A percentile compares a stretch with the other conserved stretches of the same genome.
phyloP scores from a whole-genome alignment of 30 jellyfish, hydroid and myxozoan genomes.

The Turritopsis rubra region DNA sequence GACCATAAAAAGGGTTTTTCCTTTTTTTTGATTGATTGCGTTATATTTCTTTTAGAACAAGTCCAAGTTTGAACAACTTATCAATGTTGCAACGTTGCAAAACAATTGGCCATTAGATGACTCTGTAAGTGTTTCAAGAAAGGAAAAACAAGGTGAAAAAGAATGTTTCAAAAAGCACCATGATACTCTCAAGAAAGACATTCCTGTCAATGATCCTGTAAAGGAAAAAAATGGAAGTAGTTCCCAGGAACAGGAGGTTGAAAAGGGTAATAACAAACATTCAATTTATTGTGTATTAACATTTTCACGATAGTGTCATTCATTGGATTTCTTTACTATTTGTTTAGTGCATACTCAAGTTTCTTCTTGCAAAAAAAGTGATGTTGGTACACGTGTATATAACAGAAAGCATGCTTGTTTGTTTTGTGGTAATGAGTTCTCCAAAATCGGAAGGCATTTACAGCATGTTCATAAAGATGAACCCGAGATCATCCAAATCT shows the following conservation, averaged over 20 bases:
- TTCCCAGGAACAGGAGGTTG: background rate
- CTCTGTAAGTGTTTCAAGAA: background rate
- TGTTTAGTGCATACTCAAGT: background rate
- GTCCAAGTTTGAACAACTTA: background rate
- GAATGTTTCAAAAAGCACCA: background rate
- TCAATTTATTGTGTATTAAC: background rate
- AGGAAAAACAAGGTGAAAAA: background rate
- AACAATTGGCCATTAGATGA: no score
- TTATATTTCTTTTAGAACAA: background rate
- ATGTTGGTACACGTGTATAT: constrained; percentile 29
- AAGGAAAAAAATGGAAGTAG: background rate
- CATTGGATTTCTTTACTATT: background rate
- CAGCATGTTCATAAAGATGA: constrained; percentile 34
- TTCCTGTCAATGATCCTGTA: background rate
- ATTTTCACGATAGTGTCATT: background rate
- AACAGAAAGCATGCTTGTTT: constrained; percentile 30
- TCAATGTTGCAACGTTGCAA: background rate
- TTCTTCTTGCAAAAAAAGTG: constrained; percentile 14
- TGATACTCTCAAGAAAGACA: background rate
- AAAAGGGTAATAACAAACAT: background rate
- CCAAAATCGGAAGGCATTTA: constrained; percentile 34
- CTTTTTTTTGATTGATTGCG: background rate
- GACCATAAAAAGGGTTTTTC: no score
- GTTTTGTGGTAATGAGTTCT: constrained; percentile 23
- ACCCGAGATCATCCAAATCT: constrained; percentile 20